phyloP scores from a whole-genome alignment of 2,113 vertebrate genomes.

The Erythrolamprus reginae region DNA sequence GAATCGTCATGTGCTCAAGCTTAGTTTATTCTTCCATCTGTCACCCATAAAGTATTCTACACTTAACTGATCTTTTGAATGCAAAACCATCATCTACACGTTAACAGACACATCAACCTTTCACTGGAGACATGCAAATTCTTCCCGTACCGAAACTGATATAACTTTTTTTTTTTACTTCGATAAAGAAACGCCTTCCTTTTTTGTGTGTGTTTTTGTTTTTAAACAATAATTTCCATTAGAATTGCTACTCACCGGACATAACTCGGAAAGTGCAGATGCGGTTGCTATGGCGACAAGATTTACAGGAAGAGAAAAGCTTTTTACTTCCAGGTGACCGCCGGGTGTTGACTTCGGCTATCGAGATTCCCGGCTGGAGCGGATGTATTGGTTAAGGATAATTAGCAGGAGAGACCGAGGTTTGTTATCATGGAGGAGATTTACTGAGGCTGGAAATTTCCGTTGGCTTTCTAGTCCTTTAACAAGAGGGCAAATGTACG shows the following conservation, averaged over 20 bases:
- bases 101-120: not conserved
- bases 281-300: not conserved
- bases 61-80: not conserved
- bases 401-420: not conserved
- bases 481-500: not conserved
- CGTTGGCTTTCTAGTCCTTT: not conserved
- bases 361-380: not conserved
- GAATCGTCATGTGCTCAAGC: not conserved
- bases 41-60: not conserved
- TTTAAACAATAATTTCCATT: not conserved
- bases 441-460: not conserved
- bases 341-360: rapidly evolving
- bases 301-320: conserved; percentile 29
- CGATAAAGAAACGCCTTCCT: not conserved
- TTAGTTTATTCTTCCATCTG: not conserved
- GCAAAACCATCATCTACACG: not conserved
- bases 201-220: not conserved
- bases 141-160: not conserved
- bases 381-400: not conserved
- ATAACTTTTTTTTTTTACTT: not conserved
- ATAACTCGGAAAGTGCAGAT: not conserved
- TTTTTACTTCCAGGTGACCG: conserved; percentile 9
- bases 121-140: not conserved
- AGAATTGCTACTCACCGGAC: not conserved
- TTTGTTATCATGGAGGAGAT: not conserved